Conservation (phyloP, 2,797 vertebrate genomes). For the Aphelocoma californica region DNA sequence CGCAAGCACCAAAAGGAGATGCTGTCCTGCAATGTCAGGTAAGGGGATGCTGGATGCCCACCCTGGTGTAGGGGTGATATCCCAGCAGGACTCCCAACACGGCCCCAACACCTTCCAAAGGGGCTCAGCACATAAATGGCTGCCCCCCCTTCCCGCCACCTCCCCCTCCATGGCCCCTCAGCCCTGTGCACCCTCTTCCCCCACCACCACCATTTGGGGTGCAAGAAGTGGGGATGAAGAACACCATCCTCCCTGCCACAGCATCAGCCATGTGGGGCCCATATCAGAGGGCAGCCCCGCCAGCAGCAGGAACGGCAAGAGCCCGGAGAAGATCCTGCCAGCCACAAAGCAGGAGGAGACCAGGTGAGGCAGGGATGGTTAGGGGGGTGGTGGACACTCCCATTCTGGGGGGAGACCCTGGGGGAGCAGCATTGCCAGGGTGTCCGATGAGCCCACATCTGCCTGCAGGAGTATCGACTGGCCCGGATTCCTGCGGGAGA, state of each 20-base stretch:
- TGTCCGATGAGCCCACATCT: neutral
- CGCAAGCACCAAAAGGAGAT: constrained; percentile 84
- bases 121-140: accelerated
- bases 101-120: neutral
- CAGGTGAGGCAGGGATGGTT: constrained; percentile 75
- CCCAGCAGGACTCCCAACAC: accelerated
- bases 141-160: accelerated
- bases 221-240: neutral
- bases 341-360: constrained; percentile 76
- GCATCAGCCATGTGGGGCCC: constrained; percentile 92
- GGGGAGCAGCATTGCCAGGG: accelerated
- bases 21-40: constrained; percentile 94
- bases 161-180: neutral
- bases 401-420: accelerated
- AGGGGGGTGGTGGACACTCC: accelerated
- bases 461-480: constrained; percentile 83
- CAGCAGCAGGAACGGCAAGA: constrained; percentile 82
- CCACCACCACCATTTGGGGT: accelerated
- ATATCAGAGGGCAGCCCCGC: constrained; percentile 91
- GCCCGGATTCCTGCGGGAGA: constrained; percentile 87
- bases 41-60: neutral
- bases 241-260: constrained; percentile 28
- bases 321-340: constrained; percentile 75
- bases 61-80: neutral
- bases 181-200: too few relatives aligned